Evolutionary conservation across 2,888 invertebrate genomes (phyloP), one percentile per base, ranked within the genome.

Genomic region (Aspidiotus rigidus): DNA sequence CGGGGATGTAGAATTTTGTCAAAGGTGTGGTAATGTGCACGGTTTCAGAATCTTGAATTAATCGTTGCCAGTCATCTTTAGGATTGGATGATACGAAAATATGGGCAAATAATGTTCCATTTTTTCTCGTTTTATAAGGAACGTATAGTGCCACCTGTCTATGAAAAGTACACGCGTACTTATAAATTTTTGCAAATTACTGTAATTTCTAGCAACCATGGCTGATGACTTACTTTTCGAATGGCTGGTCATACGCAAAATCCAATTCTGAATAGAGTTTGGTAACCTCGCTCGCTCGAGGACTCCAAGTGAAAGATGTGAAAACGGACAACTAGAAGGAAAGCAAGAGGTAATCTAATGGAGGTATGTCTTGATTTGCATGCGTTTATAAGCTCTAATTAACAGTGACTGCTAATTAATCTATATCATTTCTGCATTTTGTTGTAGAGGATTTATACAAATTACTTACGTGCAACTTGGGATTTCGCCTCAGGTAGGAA

Each of bases 101-200:
- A 78, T 93, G 90, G 76, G 93, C 83, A 76, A 82, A 88, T 60
- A 96, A 77, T 7, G 89, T 88, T 0, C 95, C 96, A 82, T 96
- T 96, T 70, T 86, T 84, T 13, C 89, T 82, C 0, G 89, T 90
- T 77, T 84, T 84, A 28, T 80, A 78, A 6, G 93, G 90, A 72
- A 95, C 80, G 72, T 84, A 82, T 66, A 95, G 77, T 66, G 80
- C 81, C 40, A 91, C 76, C 62, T 83, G 82, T 74, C 91, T 91
- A 77, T 5, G 15, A n/a, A 40, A 13, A 62, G 44, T 53, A 64
- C 41, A 57, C 64, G 13, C 7, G 17, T 39, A 60, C 17, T 55
- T 59, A 64, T n/a, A 59, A 39, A 69, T 17, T 41, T 49, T 53
- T 9, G 57, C 55, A 62, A 56, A 53, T 16, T 56, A 56, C 41